Evolutionary conservation across 2,797 vertebrate species (phyloP), one percentile per base, ranked within the genome.

Genomic region (Paramormyrops hopkinsi): DNA sequence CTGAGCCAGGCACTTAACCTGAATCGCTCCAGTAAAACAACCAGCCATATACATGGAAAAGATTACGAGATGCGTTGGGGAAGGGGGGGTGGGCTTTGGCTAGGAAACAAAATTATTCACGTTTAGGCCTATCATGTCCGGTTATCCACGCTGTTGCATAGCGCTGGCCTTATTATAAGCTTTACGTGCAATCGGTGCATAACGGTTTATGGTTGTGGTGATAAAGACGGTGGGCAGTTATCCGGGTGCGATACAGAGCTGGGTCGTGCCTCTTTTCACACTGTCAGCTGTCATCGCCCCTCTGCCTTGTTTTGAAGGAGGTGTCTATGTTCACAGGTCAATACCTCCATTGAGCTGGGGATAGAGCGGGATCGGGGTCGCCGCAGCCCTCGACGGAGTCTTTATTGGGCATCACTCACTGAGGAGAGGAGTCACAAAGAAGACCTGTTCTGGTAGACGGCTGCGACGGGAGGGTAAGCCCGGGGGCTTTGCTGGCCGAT

Each of bases 301-400:
- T 1, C 83, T 86, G 83, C 83, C 25, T 87, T 54, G 25, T 87
- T 59, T 87, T 87, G 53, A 87, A 87, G 53, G 50, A 87, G 51
- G 53, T 56, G 53, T 54, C 29, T 54, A 87, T 56, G 29, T 87
- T 59, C 85, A 87, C 85, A 87, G 85, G 85, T 87, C 85, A 87
- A 56, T 54, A 87, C 85, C 29, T n/a, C 85, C 82, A 84, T 86
- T 51, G 82, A 85, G 83, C 83, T 14, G 44, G 11, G 82, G 82
- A 25, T 19, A 37, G 29, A 87, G 50, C 85, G 14, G 29, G 12
- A 33, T 4, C 8, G 22, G n/a, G 22, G 9, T 5, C 12, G 5
- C 83, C 2, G 12, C 85, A 53, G 85, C 29, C 85, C 85, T 56
- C 85, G 51, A 54, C 51, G 29, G 85, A n/a, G 22, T 87, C 46